phyloP scores from a whole-genome alignment of 2,888 invertebrate genomes.

The Hipparchia semele region DNA sequence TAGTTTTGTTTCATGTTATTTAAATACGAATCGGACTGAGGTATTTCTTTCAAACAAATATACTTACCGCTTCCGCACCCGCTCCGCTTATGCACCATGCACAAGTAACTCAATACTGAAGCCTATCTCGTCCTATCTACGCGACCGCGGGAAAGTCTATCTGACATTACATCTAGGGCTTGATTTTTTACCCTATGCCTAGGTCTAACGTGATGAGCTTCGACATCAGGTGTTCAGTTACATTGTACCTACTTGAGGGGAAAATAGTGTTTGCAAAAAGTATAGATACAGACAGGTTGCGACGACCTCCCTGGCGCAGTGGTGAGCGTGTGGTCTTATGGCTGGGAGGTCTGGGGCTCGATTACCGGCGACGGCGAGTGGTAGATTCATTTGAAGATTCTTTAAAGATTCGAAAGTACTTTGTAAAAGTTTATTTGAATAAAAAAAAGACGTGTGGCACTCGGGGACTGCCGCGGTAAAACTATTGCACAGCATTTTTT shows the following conservation, averaged over 20 bases:
- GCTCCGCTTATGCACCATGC: slow-evolving; percentile 7
- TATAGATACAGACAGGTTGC: no score
- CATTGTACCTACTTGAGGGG: neutral
- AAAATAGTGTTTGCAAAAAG: neutral
- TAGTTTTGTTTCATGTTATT: no score
- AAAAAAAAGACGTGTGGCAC: no score
- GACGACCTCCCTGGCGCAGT: no score
- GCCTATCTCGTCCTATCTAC: slow-evolving; percentile 15
- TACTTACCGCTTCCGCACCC: slow-evolving; percentile 5
- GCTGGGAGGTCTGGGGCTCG: no score
- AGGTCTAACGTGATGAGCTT: slow-evolving; percentile 19
- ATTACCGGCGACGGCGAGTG: no score
- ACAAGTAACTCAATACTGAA: slow-evolving; percentile 26
- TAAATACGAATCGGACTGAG: neutral
- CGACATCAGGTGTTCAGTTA: slow-evolving; percentile 11
- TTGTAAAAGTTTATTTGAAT: no score
- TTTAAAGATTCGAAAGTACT: no score
- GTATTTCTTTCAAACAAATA: neutral
- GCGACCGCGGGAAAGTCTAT: slow-evolving; percentile 31
- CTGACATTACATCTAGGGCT: slow-evolving; percentile 33
- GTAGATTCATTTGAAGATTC: no score
- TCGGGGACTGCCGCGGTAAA: no score
- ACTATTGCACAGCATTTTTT: no score
- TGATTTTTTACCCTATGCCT: slow-evolving; percentile 12
- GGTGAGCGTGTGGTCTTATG: no score